phyloP scores from a whole-genome alignment of 2,797 vertebrate genomes.

The Austrolebias charrua region DNA sequence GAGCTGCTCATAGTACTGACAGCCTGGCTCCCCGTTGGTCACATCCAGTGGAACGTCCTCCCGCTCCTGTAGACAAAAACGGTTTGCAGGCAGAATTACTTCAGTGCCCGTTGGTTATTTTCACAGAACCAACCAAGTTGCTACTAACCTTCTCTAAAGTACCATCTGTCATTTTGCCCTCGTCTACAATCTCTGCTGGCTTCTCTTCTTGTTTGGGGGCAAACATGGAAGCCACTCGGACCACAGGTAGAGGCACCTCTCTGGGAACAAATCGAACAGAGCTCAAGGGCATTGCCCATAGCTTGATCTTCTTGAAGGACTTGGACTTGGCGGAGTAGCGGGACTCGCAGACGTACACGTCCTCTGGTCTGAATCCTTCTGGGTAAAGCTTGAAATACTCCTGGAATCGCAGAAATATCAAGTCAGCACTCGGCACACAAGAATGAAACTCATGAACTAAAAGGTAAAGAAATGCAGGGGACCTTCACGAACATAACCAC shows the following conservation, averaged over 20 bases:
- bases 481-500: constrained; percentile 99
- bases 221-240: constrained; percentile 97
- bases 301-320: constrained; percentile 98
- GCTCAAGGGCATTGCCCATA: constrained; percentile 97
- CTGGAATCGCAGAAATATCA: constrained; percentile 61
- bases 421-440: constrained; percentile 10
- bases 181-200: constrained; percentile 82
- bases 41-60: constrained; percentile 94
- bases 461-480: not conserved
- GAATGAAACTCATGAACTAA: not conserved
- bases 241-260: constrained; percentile 91
- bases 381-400: constrained; percentile 98
- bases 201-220: constrained; percentile 91
- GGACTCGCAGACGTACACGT: constrained; percentile 96
- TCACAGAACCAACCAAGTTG: not conserved
- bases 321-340: constrained; percentile 98
- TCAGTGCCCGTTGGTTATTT: not conserved
- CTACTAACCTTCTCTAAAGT: constrained; percentile 88
- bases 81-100: not conserved
- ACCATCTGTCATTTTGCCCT: constrained; percentile 81
- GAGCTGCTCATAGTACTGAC: constrained; percentile 96
- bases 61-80: constrained; percentile 82
- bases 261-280: constrained; percentile 91
- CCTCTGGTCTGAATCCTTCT: constrained; percentile 91
- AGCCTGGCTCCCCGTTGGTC: constrained; percentile 93